Percentiles rank a stretch among this genome's conserved stretches.
Conservation (phyloP, 2,888 invertebrate species). For the Herminia tarsipennalis region DNA sequence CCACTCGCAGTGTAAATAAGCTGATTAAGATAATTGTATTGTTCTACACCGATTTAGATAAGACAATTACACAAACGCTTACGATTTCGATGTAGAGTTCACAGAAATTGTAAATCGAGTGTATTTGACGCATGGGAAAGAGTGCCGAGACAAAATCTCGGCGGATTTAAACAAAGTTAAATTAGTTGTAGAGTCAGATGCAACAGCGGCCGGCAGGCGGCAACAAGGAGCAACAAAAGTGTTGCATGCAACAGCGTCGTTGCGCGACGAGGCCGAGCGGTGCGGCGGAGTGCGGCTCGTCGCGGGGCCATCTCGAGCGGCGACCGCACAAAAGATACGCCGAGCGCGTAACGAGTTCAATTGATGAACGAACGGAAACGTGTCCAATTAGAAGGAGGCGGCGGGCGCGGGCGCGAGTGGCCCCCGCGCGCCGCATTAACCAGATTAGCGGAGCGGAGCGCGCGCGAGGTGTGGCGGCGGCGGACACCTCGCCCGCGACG, state of each 20-base stretch:
- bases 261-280: constrained; percentile 28
- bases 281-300: constrained; percentile 34
- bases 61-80: no score
- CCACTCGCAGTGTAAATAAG: background rate
- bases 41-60: background rate
- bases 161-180: constrained; percentile 31
- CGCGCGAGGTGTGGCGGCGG: constrained; percentile 76
- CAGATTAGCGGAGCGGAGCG: constrained; percentile 76
- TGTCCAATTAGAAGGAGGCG: constrained; percentile 85
- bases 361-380: constrained; percentile 84
- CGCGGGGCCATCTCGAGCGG: constrained; percentile 53
- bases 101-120: background rate
- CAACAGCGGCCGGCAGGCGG: constrained; percentile 13
- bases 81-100: background rate
- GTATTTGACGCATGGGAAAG: background rate
- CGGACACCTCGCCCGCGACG: constrained; percentile 81
- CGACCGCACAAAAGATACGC: constrained; percentile 73
- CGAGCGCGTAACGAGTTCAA: constrained; percentile 82
- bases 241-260: constrained; percentile 23
- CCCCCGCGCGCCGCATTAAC: constrained; percentile 65
- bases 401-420: constrained; percentile 66
- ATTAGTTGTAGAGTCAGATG: constrained; percentile 35
- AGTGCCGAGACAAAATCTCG: constrained; percentile 11
- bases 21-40: background rate
- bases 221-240: constrained; percentile 24